Evolutionary conservation across 2,113 vertebrate genomes (phyloP), one percentile per base, ranked within the genome.

Genomic region (Leucopsar rothschildi): DNA sequence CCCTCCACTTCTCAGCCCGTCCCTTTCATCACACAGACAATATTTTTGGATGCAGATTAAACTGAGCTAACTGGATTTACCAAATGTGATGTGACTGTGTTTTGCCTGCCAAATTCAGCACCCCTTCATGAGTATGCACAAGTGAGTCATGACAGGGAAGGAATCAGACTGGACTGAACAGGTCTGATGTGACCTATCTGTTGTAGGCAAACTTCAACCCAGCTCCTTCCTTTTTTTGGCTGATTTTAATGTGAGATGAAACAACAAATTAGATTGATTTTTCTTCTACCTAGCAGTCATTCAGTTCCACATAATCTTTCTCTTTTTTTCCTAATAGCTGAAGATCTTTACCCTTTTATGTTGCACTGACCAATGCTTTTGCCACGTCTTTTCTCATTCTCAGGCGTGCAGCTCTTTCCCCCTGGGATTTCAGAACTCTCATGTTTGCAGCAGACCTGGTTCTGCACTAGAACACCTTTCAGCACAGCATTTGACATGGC

Each of bases 91-190:
- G 70, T 78, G 80, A 55, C 78, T 72, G 61, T 82, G 71, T 39
- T 95, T 96, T 96, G 94, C 71, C 90, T 94, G 95, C 71, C 90
- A 97, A 93, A 95, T 92, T 93, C 76, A 81, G 71, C 68, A 81
- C 39, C 79, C 59, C 39, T 80, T 94, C 75, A 65, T 65, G 63
- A 88, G 50, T 49, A 73, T 53, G 40, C 42, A 90, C 9, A 40
- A 86, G 42, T 63, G 65, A 95, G 25, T 87, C 59, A 82, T 68
- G 50, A 25, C 2, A 49, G 65, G 25, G 57, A 82, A 95, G 49
- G 72, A 82, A 72, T 88, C 81, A 86, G 40, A 53, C 86, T 87
- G 89, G 81, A 82, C 64, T 55, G 27, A 90, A 35, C 17, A 91
- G 52, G 15, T 49, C 24, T 37, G 35, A 59, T 70, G 64, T 63